phyloP scores from a whole-genome alignment of 2,113 vertebrate species.

The Equus przewalskii region DNA sequence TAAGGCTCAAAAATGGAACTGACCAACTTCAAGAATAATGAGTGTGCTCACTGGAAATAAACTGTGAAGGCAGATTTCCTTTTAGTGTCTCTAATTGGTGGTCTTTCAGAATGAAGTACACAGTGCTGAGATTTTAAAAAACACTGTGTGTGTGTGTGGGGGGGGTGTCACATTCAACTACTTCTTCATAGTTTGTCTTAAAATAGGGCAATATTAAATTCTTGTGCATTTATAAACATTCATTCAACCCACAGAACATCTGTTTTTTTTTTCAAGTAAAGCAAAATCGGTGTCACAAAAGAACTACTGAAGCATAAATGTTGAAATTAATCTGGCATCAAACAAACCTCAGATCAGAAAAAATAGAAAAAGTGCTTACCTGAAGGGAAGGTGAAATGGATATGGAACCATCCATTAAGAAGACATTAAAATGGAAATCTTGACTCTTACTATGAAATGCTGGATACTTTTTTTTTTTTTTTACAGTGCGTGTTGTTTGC shows the following conservation, averaged over 20 bases:
- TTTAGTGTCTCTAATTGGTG: slow-evolving; percentile 52
- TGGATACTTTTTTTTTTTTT: slow-evolving; percentile 51
- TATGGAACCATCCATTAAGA: slow-evolving; percentile 15
- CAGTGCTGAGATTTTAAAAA: background rate
- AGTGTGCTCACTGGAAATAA: background rate
- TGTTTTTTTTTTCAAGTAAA: background rate
- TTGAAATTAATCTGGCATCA: background rate
- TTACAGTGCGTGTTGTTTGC: slow-evolving; percentile 74
- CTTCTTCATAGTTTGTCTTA: slow-evolving; percentile 45
- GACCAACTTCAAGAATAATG: background rate
- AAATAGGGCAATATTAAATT: slow-evolving; percentile 56
- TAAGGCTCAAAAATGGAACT: background rate
- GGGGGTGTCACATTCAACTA: background rate
- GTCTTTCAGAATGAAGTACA: background rate
- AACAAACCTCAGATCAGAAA: background rate
- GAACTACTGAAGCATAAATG: background rate
- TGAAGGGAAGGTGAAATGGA: background rate
- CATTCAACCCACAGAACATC: background rate
- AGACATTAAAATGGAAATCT: slow-evolving; percentile 57
- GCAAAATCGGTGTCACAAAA: background rate
- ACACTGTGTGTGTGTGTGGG: background rate
- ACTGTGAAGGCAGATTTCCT: slow-evolving; percentile 29
- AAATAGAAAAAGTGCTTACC: background rate
- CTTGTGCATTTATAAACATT: background rate
- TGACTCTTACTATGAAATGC: slow-evolving; percentile 21